A percentile compares a stretch with the other conserved stretches of the same genome.
These are phyloP conservation scores for Coelinius sp. DNA, from an alignment of 2,888 invertebrate species.

Conservation along the genomic window DNA sequence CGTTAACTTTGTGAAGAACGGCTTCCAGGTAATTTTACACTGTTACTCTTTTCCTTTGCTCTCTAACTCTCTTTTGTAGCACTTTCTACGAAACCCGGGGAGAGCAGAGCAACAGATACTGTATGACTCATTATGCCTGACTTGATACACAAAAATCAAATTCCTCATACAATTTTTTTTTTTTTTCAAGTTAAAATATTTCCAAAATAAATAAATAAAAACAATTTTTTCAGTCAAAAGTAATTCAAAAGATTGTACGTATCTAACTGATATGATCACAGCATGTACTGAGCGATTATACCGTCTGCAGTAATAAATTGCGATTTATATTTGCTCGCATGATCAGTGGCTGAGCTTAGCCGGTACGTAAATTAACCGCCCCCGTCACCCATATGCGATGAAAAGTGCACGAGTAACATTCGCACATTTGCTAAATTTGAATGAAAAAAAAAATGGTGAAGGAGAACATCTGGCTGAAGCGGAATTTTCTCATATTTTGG, in stretches of 20 bases:
- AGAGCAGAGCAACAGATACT: background rate
- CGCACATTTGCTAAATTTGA: constrained; percentile 22
- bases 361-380: constrained; percentile 65
- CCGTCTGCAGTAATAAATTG: background rate
- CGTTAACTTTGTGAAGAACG: constrained; percentile 49
- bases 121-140: background rate
- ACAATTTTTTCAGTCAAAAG: background rate
- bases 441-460: background rate
- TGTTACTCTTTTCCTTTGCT: constrained; percentile 10
- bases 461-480: constrained; percentile 2
- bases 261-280: background rate
- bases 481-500: background rate
- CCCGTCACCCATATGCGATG: constrained; percentile 53
- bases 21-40: constrained; percentile 49
- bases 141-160: background rate
- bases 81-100: constrained; percentile 14
- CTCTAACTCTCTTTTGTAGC: constrained; percentile 30
- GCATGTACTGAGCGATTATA: background rate
- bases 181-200: background rate
- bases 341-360: constrained; percentile 65
- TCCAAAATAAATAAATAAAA: background rate
- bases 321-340: constrained; percentile 45
- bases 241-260: background rate
- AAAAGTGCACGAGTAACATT: constrained; percentile 51
- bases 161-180: background rate